These are phyloP conservation scores for Halictus quadricinctus DNA, from an alignment of 2,888 invertebrate species.

Conservation along the genomic window DNA sequence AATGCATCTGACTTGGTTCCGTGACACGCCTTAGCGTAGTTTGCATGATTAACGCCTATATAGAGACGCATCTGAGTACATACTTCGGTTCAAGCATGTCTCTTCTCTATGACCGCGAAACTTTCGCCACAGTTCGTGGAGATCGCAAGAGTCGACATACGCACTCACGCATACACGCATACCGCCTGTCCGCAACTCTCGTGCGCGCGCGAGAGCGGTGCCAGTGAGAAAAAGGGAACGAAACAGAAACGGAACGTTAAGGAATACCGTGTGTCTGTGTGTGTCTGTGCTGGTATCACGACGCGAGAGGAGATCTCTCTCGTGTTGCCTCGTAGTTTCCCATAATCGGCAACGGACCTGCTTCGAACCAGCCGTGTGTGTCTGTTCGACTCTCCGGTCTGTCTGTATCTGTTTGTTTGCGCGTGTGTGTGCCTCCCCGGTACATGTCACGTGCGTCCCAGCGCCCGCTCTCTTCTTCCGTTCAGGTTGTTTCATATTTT, in stretches of 20 bases:
- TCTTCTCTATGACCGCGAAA: conserved; percentile 35
- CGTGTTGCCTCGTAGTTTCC: conserved; percentile 35
- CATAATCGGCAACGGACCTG: conserved; percentile 55
- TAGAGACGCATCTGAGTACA: conserved; percentile 12
- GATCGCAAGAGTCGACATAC: conserved; percentile 20
- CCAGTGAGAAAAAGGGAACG: conserved; percentile 19
- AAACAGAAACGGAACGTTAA: conserved; percentile 28
- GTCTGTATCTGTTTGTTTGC: conserved; percentile 20
- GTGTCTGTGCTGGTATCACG: conserved; percentile 11
- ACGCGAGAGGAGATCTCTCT: conserved; percentile 35
- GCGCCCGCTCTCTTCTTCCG: neutral
- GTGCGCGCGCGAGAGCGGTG: neutral
- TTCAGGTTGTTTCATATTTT: conserved; percentile 5
- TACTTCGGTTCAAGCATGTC: conserved; percentile 28
- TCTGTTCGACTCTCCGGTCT: conserved; percentile 36
- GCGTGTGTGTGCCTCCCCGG: neutral
- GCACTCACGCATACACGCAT: neutral
- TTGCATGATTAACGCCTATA: conserved; percentile 55
- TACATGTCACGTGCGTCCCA: conserved; percentile 9
- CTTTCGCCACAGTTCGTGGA: conserved; percentile 43
- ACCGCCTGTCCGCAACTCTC: neutral
- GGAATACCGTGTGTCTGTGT: conserved; percentile 15
- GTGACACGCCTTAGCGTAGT: conserved; percentile 55
- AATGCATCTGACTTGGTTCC: conserved; percentile 32
- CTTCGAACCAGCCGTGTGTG: conserved; percentile 41